These are phyloP conservation scores for Aix galericulata DNA, from an alignment of 2,113 vertebrate genomes.

Conservation along the genomic window DNA sequence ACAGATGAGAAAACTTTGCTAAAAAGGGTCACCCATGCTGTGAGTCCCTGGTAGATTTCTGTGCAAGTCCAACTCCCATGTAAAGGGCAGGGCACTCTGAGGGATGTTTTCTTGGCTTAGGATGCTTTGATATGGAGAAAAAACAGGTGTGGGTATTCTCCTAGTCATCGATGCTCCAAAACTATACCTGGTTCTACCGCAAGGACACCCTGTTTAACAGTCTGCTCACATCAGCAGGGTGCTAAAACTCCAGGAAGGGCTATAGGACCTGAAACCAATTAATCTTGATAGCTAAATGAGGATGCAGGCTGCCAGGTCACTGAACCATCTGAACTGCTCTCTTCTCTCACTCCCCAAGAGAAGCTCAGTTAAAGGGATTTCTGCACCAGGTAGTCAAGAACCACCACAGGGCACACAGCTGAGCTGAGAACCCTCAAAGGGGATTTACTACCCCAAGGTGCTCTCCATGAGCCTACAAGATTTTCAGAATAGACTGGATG, in stretches of 20 bases:
- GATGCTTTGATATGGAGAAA: background rate
- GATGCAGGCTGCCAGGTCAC: background rate
- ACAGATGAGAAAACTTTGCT: background rate
- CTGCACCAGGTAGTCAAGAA: background rate
- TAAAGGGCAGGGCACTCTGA: background rate
- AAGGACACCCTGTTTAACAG: background rate
- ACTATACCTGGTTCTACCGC: background rate
- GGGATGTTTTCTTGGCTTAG: too few species aligned
- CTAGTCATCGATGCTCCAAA: background rate
- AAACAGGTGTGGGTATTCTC: too few species aligned
- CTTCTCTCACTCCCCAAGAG: background rate
- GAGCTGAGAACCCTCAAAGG: background rate
- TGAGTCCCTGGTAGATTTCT: background rate
- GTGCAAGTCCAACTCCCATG: background rate
- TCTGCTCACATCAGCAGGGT: background rate
- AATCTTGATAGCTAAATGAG: background rate
- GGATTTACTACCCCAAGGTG: background rate
- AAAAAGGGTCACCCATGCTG: background rate
- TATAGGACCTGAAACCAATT: background rate
- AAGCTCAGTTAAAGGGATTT: background rate
- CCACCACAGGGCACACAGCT: background rate
- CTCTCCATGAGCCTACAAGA: background rate
- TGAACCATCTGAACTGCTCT: background rate
- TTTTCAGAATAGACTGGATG: background rate
- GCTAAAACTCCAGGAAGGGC: background rate